These are phyloP conservation scores for Lacerta bilineata DNA, from an alignment of 2,797 vertebrate genomes.

Conservation along the genomic window DNA sequence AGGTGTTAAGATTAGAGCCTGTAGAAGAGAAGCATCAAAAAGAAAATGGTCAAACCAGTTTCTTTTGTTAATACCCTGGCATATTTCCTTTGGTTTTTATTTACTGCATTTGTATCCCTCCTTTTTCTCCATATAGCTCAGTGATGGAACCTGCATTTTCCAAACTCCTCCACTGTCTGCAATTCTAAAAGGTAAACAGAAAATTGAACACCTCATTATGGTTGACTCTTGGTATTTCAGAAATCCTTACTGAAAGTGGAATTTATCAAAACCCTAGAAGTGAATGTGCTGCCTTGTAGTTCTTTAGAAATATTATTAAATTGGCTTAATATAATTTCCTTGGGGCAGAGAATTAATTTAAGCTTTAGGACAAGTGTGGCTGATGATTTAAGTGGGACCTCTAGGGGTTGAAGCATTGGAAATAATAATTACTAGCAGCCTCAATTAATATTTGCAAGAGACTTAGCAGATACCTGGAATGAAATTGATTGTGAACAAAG, in stretches of 20 bases:
- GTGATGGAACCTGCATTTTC: background rate
- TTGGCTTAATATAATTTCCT: background rate
- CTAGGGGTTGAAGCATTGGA: background rate
- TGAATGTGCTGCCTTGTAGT: background rate
- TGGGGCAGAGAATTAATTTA: constrained; percentile 8
- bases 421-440: constrained; percentile 18
- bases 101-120: too few species aligned
- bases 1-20: too few species aligned
- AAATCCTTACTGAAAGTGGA: background rate
- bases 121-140: too few species aligned
- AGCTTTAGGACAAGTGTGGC: background rate
- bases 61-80: too few species aligned
- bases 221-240: background rate
- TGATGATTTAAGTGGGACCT: background rate
- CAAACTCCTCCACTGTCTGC: background rate
- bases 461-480: background rate
- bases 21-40: too few species aligned
- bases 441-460: constrained; percentile 35
- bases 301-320: background rate
- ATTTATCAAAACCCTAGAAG: background rate
- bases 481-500: constrained; percentile 2
- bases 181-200: background rate
- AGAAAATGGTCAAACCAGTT: too few species aligned
- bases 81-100: too few species aligned
- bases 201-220: background rate